These are phyloP conservation scores for Pissodes strobi DNA, from an alignment of 1,140 invertebrate genomes.

Conservation along the genomic window DNA sequence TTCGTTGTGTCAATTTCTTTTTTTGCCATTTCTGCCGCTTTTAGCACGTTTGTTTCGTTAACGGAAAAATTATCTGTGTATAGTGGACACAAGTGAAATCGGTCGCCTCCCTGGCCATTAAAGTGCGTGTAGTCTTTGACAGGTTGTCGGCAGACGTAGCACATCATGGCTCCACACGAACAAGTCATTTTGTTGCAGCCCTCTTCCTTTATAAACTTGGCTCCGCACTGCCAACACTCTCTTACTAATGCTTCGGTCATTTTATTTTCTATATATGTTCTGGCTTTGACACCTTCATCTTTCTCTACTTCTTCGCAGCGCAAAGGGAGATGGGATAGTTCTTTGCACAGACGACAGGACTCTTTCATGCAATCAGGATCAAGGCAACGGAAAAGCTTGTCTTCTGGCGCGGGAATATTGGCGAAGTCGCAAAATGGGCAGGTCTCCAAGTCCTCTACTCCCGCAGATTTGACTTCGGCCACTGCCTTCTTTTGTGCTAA, in stretches of 20 bases:
- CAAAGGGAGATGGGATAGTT: constrained; percentile 66
- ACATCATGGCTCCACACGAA: constrained; percentile 69
- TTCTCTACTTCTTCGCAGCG: constrained; percentile 67
- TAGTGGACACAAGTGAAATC: constrained; percentile 42
- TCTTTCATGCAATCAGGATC: constrained; percentile 70
- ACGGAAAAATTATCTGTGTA: constrained; percentile 42
- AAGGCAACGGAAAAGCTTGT: constrained; percentile 67
- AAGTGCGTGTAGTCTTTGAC: constrained; percentile 68
- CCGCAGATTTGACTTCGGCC: constrained; percentile 64
- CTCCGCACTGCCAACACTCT: constrained; percentile 64
- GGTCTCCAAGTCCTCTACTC: constrained; percentile 63
- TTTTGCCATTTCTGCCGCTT: constrained; percentile 46
- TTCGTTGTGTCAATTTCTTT: constrained; percentile 41
- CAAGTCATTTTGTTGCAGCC: constrained; percentile 77
- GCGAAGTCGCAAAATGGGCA: constrained; percentile 71
- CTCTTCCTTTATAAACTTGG: constrained; percentile 65
- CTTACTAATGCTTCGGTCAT: constrained; percentile 69
- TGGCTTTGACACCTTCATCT: constrained; percentile 59
- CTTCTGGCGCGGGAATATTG: constrained; percentile 62
- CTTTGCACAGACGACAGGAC: constrained; percentile 66
- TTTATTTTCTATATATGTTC: constrained; percentile 66
- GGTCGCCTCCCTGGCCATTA: constrained; percentile 55
- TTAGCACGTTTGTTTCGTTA: constrained; percentile 38
- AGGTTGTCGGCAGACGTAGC: constrained; percentile 67
- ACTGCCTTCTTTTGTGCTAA: constrained; percentile 61